Conservation (phyloP, 2,797 vertebrate genomes). For the Geotria australis region DNA sequence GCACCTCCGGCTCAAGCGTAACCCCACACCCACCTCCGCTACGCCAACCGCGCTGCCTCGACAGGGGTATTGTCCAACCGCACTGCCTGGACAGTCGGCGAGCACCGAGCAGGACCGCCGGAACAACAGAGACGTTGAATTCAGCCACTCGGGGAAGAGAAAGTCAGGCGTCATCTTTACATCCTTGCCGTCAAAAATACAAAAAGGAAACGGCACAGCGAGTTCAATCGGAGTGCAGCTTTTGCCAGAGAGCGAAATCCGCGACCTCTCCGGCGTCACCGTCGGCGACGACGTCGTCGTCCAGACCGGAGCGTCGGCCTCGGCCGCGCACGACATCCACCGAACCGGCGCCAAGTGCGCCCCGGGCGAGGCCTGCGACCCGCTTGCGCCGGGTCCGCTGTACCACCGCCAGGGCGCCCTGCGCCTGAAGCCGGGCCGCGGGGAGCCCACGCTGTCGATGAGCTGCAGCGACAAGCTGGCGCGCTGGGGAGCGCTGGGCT, state of each 20-base stretch:
- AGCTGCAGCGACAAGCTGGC: constrained; percentile 85
- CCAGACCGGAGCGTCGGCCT: too few relatives aligned
- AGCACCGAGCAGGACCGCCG: too few relatives aligned
- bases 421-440: constrained; percentile 60
- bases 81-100: too few relatives aligned
- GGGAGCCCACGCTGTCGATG: constrained; percentile 46
- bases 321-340: constrained; percentile 17
- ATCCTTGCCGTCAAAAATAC: too few relatives aligned
- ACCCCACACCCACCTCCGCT: too few relatives aligned
- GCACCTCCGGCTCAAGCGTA: neutral
- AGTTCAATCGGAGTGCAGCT: neutral
- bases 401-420: constrained; percentile 42
- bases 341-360: constrained; percentile 79
- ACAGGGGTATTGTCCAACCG: too few relatives aligned
- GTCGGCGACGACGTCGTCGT: too few relatives aligned
- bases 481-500: constrained; percentile 54
- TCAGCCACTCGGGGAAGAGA: too few relatives aligned
- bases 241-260: neutral
- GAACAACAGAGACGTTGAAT: too few relatives aligned
- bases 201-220: neutral
- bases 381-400: constrained; percentile 12
- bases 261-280: neutral
- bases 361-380: constrained; percentile 21
- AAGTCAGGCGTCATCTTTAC: too few relatives aligned
- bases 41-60: too few relatives aligned